Percentiles rank a stretch among this genome's conserved stretches.
Evolutionary conservation across 2,113 vertebrate species (phyloP).

Genomic region (Cryptoleucopteryx plumbea): DNA sequence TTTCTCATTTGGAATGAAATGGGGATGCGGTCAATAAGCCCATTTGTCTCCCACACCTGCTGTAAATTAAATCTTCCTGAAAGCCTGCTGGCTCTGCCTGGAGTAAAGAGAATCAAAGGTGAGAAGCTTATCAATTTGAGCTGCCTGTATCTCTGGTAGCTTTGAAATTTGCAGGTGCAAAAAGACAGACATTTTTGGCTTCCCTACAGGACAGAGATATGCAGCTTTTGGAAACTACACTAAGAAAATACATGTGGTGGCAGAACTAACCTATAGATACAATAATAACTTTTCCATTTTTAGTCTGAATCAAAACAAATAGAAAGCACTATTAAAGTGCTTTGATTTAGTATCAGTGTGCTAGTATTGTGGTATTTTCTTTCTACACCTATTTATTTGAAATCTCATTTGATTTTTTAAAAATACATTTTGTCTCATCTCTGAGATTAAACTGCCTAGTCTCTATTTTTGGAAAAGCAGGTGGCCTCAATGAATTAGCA

Average conservation of each 20-base stretch:
- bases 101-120: background rate
- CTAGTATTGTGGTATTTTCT: background rate
- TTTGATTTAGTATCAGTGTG: background rate
- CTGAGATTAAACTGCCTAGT: background rate
- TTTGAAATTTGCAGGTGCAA: background rate
- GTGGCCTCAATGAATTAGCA: too few species aligned
- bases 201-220: background rate
- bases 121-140: background rate
- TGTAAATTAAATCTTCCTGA: background rate
- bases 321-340: background rate
- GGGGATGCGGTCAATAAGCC: background rate
- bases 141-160: background rate
- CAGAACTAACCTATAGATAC: background rate
- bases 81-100: background rate
- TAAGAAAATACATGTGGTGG: background rate
- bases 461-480: background rate
- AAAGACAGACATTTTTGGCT: accelerated
- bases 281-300: background rate
- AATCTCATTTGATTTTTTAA: background rate
- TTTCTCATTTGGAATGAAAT: background rate
- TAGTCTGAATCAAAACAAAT: background rate
- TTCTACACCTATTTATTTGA: background rate
- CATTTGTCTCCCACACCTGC: background rate
- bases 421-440: background rate
- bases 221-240: background rate